These are phyloP conservation scores for Spilosoma lubricipeda DNA, from an alignment of 2,888 invertebrate genomes.

Conservation along the genomic window DNA sequence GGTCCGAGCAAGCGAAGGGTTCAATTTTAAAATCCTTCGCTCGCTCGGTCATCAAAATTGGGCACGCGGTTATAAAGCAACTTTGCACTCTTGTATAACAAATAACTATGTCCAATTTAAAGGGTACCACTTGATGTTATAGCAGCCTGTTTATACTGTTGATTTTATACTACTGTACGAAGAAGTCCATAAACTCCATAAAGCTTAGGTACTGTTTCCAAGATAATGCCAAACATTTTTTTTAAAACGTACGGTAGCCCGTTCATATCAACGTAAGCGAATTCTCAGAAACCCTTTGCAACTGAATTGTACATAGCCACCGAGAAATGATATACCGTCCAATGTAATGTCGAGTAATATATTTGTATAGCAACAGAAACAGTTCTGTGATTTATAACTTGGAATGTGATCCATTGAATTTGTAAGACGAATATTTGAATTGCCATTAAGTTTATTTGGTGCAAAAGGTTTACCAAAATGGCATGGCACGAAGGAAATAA, in stretches of 20 bases:
- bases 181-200: not conserved
- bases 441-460: not conserved
- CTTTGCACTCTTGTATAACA: too few relatives aligned
- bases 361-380: slow-evolving; percentile 3
- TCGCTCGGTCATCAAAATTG: too few relatives aligned
- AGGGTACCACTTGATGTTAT: too few relatives aligned
- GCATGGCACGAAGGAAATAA: too few relatives aligned
- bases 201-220: not conserved
- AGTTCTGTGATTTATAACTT: slow-evolving; percentile 15
- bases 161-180: not conserved
- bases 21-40: too few relatives aligned
- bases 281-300: not conserved
- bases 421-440: not conserved
- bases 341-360: slow-evolving; percentile 2
- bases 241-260: not conserved
- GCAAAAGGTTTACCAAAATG: too few relatives aligned
- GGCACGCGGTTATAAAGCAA: too few relatives aligned
- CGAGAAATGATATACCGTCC: not conserved
- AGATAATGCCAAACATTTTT: not conserved
- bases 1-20: too few relatives aligned
- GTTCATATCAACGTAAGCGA: not conserved
- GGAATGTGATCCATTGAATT: slow-evolving; percentile 36
- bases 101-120: too few relatives aligned
- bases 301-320: not conserved
- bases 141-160: too few relatives aligned